phyloP scores from a whole-genome alignment of 1,140 invertebrate genomes.

The Phocides pigmalion region DNA sequence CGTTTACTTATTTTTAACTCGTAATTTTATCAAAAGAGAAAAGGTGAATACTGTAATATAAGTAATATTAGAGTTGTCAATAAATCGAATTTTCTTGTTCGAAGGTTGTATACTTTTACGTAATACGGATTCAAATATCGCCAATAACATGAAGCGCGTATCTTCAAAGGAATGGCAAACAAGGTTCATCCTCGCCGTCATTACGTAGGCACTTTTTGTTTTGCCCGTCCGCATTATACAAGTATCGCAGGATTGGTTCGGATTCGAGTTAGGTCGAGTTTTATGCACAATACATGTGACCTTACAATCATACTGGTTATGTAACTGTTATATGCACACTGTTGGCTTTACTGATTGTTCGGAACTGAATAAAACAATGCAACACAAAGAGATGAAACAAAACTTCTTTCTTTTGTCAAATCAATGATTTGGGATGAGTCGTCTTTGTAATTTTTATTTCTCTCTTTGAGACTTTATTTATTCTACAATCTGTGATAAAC shows the following conservation, averaged over 20 bases:
- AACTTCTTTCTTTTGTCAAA: background rate
- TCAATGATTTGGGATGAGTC: too few species aligned
- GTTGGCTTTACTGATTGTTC: constrained; percentile 3
- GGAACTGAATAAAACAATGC: background rate
- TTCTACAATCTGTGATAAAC: too few species aligned
- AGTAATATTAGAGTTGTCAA: background rate
- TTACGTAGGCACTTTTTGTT: constrained; percentile 55
- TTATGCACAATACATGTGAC: constrained; percentile 70
- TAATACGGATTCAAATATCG: constrained; percentile 22
- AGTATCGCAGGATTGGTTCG: constrained; percentile 60
- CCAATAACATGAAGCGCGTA: constrained; percentile 20
- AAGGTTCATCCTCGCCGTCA: constrained; percentile 45
- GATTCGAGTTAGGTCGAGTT: constrained; percentile 51
- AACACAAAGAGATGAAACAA: background rate
- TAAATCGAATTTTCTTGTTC: constrained; percentile 16
- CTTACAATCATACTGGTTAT: constrained; percentile 46
- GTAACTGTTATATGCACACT: constrained; percentile 2
- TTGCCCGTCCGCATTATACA: constrained; percentile 45
- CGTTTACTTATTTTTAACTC: too few species aligned
- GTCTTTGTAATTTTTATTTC: too few species aligned
- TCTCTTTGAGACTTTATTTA: background rate
- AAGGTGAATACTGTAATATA: background rate
- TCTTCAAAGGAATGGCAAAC: constrained; percentile 39
- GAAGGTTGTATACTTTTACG: background rate
- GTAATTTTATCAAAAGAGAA: background rate